Base-by-base conservation (phyloP, 2,797 vertebrate species). In the Heteromormyrus szaboi region DNA sequence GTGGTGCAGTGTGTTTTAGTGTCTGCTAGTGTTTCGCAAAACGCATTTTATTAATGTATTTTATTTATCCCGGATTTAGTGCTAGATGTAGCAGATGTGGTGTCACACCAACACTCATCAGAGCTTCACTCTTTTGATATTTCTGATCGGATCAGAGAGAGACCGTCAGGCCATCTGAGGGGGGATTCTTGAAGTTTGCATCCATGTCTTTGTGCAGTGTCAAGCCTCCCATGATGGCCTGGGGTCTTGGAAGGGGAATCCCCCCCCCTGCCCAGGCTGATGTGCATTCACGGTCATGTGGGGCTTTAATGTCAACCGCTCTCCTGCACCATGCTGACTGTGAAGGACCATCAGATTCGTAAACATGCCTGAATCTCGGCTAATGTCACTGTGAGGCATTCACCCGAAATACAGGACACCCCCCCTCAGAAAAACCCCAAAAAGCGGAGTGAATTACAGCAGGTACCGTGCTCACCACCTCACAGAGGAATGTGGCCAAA, bases 341-440 rank as follows among this genome's bases (percentile, higher is more conserved):
- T 68, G 72, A 88, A 89, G 37, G 85, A 91, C 53, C 76, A 14
- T 88, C 89, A 76, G 65, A 79, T 76, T 91, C 90, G 7, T 89
- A 90, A 53, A n/a, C 89, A 88, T 90, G 90, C 37, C 33, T 41
- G 17, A 19, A 86, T n/a, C 14, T 76, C 25, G 91, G 9, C 22
- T 19, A 92, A 90, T 89, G 51, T 56, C 90, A 89, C 92, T 88
- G 54, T 54, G 89, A 85, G 88, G 89, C 85, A 29, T 65, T 65
- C 62, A 29, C 62, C 62, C 0, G 4, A 12, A 68, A 33, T 29
- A 14, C 25, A 33, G 25, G 8, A 1, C 25, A 3, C 62, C 25
- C 9, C 25, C 11, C 54, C 2, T 56, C 25, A 68, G 29, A 68
- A 29, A 68, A 33, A 4, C 0, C 54, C 19, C 54, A 22, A 68